Conservation (phyloP, 2,113 vertebrate genomes). For the Hydrolagus affinis region DNA sequence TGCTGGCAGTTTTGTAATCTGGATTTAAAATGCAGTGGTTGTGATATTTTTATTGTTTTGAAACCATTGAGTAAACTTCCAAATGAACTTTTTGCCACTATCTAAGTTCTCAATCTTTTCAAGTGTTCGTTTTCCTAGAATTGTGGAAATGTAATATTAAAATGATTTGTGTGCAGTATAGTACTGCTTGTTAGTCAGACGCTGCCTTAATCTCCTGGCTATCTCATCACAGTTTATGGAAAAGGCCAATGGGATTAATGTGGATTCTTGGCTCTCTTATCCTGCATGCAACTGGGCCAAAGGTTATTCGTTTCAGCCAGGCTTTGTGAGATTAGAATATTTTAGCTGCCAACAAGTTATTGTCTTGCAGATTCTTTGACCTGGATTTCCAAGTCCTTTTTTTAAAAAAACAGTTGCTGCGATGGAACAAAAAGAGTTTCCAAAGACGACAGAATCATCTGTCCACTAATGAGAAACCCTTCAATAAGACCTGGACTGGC, state of each 20-base stretch:
- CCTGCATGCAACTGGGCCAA: background rate
- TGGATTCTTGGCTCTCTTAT: background rate
- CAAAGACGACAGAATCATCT: background rate
- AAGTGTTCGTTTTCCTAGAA: background rate
- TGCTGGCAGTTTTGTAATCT: no score
- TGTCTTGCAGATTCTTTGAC: background rate
- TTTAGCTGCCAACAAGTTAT: background rate
- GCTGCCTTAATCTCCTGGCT: background rate
- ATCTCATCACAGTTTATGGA: background rate
- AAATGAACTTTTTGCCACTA: background rate
- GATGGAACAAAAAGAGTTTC: no score
- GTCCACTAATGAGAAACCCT: background rate
- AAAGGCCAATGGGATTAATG: background rate
- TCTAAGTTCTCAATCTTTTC: background rate
- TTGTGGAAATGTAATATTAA: background rate
- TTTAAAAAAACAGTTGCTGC: background rate
- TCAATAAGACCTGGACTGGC: background rate
- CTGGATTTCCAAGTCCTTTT: background rate
- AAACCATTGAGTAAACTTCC: background rate
- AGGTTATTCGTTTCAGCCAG: background rate
- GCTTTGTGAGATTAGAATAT: background rate
- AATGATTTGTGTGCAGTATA: background rate
- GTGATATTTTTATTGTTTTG: no score
- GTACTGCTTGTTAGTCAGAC: background rate
- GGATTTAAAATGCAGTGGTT: no score